These are phyloP conservation scores for Myiozetetes cayanensis DNA, from an alignment of 2,113 vertebrate species.

Conservation along the genomic window DNA sequence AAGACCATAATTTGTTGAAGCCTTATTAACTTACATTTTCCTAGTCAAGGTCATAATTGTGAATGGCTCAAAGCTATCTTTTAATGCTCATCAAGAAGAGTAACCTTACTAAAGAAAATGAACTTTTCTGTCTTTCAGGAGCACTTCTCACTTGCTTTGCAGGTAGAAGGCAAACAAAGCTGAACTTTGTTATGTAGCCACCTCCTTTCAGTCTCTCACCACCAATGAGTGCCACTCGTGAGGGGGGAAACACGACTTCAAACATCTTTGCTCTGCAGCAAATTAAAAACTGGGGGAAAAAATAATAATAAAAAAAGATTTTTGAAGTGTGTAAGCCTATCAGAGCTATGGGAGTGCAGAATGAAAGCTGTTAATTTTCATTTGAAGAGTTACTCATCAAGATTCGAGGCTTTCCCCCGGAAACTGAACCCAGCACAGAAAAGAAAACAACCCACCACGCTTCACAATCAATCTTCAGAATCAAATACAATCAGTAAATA, in stretches of 20 bases:
- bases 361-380: neutral
- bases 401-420: neutral
- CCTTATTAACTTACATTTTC: conserved; percentile 89
- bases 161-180: conserved; percentile 64
- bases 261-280: neutral
- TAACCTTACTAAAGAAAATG: conserved; percentile 70
- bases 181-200: neutral
- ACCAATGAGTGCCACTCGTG: neutral
- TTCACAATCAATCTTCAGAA: neutral
- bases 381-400: neutral
- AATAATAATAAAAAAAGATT: neutral
- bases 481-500: neutral
- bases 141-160: conserved; percentile 15
- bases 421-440: neutral
- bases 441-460: neutral
- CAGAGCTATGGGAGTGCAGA: neutral
- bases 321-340: neutral
- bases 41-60: conserved; percentile 86
- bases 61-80: conserved; percentile 78
- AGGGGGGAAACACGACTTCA: neutral
- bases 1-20: conserved; percentile 88
- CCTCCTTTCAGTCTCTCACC: neutral
- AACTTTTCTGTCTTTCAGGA: conserved; percentile 43
- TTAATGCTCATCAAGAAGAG: conserved; percentile 72
- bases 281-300: neutral